phyloP scores from a whole-genome alignment of 2,797 vertebrate genomes.

The Hyperoplus immaculatus region DNA sequence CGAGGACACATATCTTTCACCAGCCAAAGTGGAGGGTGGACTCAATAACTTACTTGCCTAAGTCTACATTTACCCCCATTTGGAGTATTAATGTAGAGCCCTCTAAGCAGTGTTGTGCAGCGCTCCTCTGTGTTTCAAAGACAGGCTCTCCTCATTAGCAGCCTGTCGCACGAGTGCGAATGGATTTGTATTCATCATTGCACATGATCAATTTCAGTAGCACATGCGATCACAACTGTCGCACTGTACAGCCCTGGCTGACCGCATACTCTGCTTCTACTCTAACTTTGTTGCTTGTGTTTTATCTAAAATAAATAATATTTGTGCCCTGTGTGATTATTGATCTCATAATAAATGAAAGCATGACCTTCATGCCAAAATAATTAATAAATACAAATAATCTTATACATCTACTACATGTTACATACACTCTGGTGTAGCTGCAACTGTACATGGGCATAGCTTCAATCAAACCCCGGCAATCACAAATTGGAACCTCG shows the following conservation, averaged over 20 bases:
- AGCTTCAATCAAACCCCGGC: background rate
- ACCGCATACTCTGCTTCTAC: background rate
- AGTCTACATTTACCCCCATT: too few species aligned
- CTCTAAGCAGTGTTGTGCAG: too few species aligned
- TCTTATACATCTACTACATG: conserved; percentile 29
- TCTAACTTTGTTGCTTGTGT: conserved; percentile 35
- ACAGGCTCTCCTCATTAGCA: too few species aligned
- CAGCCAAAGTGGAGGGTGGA: too few species aligned
- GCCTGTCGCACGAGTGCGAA: too few species aligned
- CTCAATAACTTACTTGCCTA: too few species aligned
- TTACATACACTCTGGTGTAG: conserved; percentile 11
- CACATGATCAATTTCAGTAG: too few species aligned
- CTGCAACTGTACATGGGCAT: conserved; percentile 3
- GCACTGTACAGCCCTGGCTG: background rate
- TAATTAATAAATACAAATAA: conserved; percentile 12
- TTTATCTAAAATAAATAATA: conserved; percentile 71
- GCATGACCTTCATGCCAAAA: conserved; percentile 21
- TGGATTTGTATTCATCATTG: too few species aligned
- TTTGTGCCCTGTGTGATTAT: conserved; percentile 64
- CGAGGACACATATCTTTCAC: too few species aligned
- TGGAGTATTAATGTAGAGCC: too few species aligned
- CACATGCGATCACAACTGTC: too few species aligned
- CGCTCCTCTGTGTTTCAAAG: too few species aligned
- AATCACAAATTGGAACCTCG: conserved; percentile 19
- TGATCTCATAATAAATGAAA: conserved; percentile 67